Conservation (phyloP, 2,797 vertebrate genomes). For the Falco peregrinus region DNA sequence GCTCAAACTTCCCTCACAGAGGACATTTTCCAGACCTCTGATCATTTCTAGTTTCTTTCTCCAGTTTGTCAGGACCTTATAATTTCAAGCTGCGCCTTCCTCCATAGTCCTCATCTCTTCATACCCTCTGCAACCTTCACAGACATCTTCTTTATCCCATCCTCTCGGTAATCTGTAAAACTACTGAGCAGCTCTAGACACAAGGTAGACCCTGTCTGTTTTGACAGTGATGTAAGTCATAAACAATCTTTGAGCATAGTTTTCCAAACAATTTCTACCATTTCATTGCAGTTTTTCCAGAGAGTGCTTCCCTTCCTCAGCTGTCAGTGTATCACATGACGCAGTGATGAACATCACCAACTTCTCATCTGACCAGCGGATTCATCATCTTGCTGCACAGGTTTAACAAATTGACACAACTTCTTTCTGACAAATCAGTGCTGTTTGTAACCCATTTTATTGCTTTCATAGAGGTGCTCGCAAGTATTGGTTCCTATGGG, state of each 20-base stretch:
- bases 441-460: not conserved
- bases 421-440: not conserved
- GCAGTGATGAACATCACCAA: accelerated
- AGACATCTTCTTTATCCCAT: not conserved
- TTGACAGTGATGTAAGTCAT: not conserved
- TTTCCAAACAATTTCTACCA: not conserved
- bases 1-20: not conserved
- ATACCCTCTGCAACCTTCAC: not conserved
- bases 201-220: not conserved
- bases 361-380: not conserved
- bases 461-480: not conserved
- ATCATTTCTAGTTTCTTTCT: not conserved
- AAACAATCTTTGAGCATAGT: not conserved
- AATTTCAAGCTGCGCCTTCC: not conserved
- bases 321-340: not conserved
- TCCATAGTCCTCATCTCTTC: not conserved
- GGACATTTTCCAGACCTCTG: not conserved
- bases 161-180: not conserved
- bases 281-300: not conserved
- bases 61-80: not conserved
- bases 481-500: not conserved
- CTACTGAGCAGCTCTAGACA: not conserved
- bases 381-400: not conserved
- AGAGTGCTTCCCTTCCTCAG: not conserved
- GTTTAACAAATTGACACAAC: not conserved